phyloP scores from a whole-genome alignment of 2,888 invertebrate species.

The Hyalella azteca region DNA sequence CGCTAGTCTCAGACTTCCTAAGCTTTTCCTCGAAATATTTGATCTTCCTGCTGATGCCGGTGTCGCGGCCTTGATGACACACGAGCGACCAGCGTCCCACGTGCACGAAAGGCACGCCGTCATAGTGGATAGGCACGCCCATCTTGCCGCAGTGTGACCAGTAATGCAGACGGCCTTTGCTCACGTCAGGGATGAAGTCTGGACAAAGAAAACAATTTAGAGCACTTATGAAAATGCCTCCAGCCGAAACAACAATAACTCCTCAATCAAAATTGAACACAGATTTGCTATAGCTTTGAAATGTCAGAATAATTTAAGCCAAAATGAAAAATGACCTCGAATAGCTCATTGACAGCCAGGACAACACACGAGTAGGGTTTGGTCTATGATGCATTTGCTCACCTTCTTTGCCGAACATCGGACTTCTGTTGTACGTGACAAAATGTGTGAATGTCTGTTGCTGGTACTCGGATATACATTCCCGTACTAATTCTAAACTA shows the following conservation, averaged over 20 bases:
- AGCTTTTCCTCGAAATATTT: slow-evolving; percentile 38
- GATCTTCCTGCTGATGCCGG: slow-evolving; percentile 46
- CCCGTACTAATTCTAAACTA: background rate
- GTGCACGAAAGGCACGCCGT: slow-evolving; percentile 54
- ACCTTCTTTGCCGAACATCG: slow-evolving; percentile 53
- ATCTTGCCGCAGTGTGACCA: slow-evolving; percentile 49
- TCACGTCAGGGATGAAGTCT: slow-evolving; percentile 48
- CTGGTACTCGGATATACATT: slow-evolving; percentile 47
- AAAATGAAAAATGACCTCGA: too few relatives aligned
- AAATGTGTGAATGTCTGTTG: slow-evolving; percentile 50
- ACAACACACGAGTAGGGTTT: too few relatives aligned
- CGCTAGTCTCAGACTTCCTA: background rate
- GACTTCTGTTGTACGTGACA: slow-evolving; percentile 51
- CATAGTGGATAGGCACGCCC: slow-evolving; percentile 53
- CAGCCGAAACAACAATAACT: too few relatives aligned
- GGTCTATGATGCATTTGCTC: background rate
- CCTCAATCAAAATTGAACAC: too few relatives aligned
- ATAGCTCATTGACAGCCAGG: too few relatives aligned
- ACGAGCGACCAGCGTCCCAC: slow-evolving; percentile 51
- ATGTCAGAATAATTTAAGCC: too few relatives aligned
- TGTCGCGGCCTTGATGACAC: slow-evolving; percentile 54
- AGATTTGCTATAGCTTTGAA: too few relatives aligned
- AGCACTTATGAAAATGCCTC: too few relatives aligned
- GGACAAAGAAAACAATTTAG: background rate
- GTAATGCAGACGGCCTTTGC: slow-evolving; percentile 49